These are phyloP conservation scores for Clamator glandarius DNA, from an alignment of 2,797 vertebrate species.

Conservation along the genomic window DNA sequence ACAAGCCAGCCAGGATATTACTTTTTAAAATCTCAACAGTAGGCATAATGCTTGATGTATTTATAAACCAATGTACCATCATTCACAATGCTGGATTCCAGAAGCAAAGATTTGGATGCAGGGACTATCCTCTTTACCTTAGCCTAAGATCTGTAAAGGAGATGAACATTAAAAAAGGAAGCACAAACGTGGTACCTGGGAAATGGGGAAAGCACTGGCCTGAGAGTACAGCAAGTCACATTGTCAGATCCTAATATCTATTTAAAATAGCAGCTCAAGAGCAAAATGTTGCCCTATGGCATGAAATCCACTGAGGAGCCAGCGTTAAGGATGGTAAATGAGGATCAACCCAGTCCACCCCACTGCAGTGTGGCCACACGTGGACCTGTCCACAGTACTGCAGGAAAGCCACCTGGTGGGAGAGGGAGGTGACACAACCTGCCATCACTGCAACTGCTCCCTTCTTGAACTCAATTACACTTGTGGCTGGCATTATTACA, in stretches of 20 bases:
- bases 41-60: not conserved
- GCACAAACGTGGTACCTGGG: not conserved
- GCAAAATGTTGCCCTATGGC: too few species aligned
- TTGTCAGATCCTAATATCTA: not conserved
- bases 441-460: too few species aligned
- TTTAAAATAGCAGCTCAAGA: not conserved
- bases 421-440: too few species aligned
- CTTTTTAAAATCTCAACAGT: not conserved
- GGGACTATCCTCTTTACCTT: not conserved
- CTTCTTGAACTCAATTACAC: rapidly evolving
- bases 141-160: not conserved
- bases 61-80: not conserved
- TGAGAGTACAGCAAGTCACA: not conserved
- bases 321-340: rapidly evolving
- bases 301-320: not conserved
- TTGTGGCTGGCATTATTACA: not conserved
- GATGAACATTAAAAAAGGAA: not conserved
- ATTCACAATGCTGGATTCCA: not conserved
- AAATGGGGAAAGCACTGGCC: not conserved
- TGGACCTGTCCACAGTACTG: not conserved
- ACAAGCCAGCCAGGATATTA: not conserved
- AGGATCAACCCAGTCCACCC: too few species aligned
- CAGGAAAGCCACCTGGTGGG: not conserved
- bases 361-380: rapidly evolving
- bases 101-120: not conserved